Evolutionary conservation across 2,888 invertebrate genomes (phyloP).

Genomic region (Gastrophysa polygoni): DNA sequence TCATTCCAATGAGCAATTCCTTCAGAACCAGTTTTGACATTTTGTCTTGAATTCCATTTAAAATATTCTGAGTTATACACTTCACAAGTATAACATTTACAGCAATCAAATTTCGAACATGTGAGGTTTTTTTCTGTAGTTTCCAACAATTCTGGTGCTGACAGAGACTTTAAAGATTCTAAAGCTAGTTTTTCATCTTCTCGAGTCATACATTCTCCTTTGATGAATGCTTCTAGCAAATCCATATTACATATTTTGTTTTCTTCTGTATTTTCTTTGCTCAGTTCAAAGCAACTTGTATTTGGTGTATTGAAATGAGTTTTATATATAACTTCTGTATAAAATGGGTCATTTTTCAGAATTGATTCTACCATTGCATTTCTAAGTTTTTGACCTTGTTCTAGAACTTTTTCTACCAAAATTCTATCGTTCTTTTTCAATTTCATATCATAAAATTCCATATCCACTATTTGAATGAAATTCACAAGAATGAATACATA

Average conservation of each 20-base stretch:
- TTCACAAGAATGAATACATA: background rate
- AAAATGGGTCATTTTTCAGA: conserved; percentile 54
- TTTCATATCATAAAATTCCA: background rate
- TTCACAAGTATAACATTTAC: conserved; percentile 52
- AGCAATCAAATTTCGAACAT: conserved; percentile 31
- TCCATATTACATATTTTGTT: conserved; percentile 34
- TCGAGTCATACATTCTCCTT: conserved; percentile 56
- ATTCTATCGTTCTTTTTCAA: conserved; percentile 28
- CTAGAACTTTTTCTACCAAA: conserved; percentile 44
- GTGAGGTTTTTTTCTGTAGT: conserved; percentile 46
- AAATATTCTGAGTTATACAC: conserved; percentile 46
- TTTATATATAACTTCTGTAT: conserved; percentile 42
- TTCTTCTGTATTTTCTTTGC: background rate
- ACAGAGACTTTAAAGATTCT: conserved; percentile 55
- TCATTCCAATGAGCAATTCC: background rate
- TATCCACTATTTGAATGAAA: background rate
- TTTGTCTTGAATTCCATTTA: conserved; percentile 40
- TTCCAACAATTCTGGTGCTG: conserved; percentile 53
- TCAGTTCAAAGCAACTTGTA: conserved; percentile 18
- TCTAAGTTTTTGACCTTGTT: conserved; percentile 54
- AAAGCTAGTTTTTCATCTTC: conserved; percentile 56
- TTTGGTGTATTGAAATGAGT: conserved; percentile 37
- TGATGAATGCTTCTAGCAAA: conserved; percentile 50
- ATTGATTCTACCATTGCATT: conserved; percentile 56
- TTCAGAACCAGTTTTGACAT: background rate